Conservation (phyloP, 2,888 invertebrate species). For the Eledone cirrhosa region DNA sequence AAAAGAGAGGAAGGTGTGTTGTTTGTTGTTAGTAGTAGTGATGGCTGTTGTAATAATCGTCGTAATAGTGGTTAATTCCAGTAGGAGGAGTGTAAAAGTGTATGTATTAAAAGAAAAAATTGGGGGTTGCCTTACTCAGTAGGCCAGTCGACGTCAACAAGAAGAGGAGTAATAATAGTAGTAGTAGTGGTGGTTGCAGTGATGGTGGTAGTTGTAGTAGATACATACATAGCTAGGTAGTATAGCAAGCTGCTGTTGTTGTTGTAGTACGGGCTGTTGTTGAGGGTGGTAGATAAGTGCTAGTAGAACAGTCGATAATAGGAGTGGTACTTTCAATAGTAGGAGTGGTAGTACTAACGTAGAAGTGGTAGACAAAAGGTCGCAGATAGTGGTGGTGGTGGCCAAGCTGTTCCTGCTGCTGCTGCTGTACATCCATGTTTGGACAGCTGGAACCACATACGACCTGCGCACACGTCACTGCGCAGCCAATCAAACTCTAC, state of each 20-base stretch:
- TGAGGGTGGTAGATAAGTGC: background rate
- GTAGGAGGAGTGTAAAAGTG: slow-evolving; percentile 23
- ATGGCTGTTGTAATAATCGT: background rate
- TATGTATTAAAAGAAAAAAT: slow-evolving; percentile 9
- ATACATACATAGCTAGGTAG: too few relatives aligned
- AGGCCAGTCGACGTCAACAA: slow-evolving; percentile 16
- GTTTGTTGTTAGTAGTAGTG: slow-evolving; percentile 9
- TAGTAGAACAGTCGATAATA: slow-evolving; percentile 18
- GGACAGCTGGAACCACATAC: slow-evolving; percentile 60
- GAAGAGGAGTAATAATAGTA: slow-evolving; percentile 4
- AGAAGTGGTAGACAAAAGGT: slow-evolving; percentile 19
- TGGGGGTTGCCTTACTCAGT: slow-evolving; percentile 15
- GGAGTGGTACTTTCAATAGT: slow-evolving; percentile 19
- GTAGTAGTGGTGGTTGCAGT: slow-evolving; percentile 7
- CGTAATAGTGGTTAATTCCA: too few relatives aligned
- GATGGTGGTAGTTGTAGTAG: slow-evolving; percentile 12
- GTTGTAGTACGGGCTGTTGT: too few relatives aligned
- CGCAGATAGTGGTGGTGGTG: slow-evolving; percentile 23
- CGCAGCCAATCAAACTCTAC: slow-evolving; percentile 50
- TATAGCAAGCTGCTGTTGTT: too few relatives aligned
- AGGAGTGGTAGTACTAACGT: slow-evolving; percentile 25
- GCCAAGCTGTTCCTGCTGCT: slow-evolving; percentile 42
- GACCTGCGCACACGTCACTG: slow-evolving; percentile 61
- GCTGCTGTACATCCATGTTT: slow-evolving; percentile 65
- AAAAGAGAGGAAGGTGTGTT: background rate